phyloP scores from a whole-genome alignment of 2,888 invertebrate genomes.

The Galerucella calmariensis region DNA sequence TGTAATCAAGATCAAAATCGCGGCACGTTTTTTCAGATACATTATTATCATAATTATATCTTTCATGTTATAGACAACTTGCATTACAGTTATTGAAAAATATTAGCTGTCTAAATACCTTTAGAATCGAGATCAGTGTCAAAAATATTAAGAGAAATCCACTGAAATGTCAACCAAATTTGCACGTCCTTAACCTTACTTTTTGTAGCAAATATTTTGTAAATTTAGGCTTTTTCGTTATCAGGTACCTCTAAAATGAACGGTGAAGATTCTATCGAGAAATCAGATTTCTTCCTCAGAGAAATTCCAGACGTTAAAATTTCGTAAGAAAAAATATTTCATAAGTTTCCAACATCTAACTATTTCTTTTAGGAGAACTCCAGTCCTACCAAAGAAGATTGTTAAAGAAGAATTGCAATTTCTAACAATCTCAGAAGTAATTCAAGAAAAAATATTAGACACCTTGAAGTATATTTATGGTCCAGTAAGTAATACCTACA shows the following conservation, averaged over 20 bases:
- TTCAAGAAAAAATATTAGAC: conserved; percentile 79
- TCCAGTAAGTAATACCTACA: conserved; percentile 67
- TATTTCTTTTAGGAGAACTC: conserved; percentile 37
- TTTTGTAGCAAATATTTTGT: background rate
- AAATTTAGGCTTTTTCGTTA: conserved; percentile 7
- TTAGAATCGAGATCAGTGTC: background rate
- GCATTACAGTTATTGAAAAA: background rate
- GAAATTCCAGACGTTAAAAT: conserved; percentile 73
- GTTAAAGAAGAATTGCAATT: conserved; percentile 83
- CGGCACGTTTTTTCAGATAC: no score
- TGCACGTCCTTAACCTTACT: conserved; percentile 7
- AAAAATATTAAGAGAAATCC: background rate
- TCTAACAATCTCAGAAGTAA: conserved; percentile 74
- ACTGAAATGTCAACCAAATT: background rate
- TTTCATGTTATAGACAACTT: no score
- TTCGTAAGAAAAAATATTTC: conserved; percentile 61
- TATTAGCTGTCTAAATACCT: background rate
- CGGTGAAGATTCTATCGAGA: conserved; percentile 69
- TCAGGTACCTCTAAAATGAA: conserved; percentile 66
- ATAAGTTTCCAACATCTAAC: conserved; percentile 5
- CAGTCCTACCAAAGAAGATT: conserved; percentile 64
- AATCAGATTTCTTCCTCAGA: conserved; percentile 74
- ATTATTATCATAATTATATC: no score
- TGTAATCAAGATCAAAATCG: no score
- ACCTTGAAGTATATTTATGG: conserved; percentile 81